Conservation (phyloP, 2,888 invertebrate genomes). For the Parasteatoda lunata region DNA sequence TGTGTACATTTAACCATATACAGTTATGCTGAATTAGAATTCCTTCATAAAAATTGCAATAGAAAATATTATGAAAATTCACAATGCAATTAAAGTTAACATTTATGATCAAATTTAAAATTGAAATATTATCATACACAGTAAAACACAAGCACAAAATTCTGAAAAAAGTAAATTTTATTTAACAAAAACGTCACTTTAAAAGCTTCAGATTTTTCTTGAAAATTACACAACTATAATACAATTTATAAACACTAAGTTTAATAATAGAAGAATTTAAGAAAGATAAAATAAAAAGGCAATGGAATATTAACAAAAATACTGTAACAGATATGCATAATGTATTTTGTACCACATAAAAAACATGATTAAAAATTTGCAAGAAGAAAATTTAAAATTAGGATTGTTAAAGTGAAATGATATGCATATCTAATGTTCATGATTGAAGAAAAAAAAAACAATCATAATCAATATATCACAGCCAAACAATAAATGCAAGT, state of each 20-base stretch:
- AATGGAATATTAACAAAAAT: constrained; percentile 8
- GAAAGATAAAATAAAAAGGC: constrained; percentile 29
- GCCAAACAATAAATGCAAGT: constrained; percentile 63
- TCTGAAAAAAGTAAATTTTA: too few species aligned
- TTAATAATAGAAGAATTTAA: constrained; percentile 32
- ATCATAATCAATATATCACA: constrained; percentile 52
- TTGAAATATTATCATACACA: too few species aligned
- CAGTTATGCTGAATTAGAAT: too few species aligned
- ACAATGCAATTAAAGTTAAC: too few species aligned
- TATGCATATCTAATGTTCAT: constrained; percentile 23
- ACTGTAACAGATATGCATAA: constrained; percentile 43
- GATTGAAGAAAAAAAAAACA: constrained; percentile 27
- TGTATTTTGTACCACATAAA: constrained; percentile 20
- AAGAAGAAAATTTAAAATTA: neutral
- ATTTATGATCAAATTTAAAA: too few species aligned
- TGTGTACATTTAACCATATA: too few species aligned
- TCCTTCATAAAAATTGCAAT: too few species aligned
- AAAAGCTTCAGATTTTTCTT: neutral
- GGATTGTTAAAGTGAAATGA: constrained; percentile 23
- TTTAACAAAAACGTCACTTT: too few species aligned
- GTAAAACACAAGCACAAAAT: too few species aligned
- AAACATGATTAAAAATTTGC: constrained; percentile 23
- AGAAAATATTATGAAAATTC: too few species aligned
- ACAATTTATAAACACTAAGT: constrained; percentile 20
- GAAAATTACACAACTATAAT: neutral